A percentile compares a stretch with the other conserved stretches of the same genome.
phyloP scores from a whole-genome alignment of 2,113 vertebrate species.

The rabbit (Oryctolagus cuniculus) region DNA sequence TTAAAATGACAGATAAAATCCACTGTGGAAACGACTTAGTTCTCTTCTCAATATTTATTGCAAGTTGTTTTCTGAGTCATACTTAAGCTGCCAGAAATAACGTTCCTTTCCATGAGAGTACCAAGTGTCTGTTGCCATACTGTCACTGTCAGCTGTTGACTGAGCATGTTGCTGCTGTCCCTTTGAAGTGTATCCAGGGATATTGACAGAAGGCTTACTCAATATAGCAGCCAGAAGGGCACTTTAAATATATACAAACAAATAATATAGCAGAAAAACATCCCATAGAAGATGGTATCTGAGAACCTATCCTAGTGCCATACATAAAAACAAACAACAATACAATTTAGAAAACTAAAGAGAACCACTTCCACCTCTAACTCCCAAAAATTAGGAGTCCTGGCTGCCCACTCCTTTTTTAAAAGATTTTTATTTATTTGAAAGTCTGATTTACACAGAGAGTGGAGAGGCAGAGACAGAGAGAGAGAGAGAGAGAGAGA shows the following conservation, averaged over 20 bases:
- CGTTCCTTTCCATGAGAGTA: neutral
- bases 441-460: no score
- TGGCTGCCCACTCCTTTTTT: no score
- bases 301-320: neutral
- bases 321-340: neutral
- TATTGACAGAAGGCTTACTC: neutral
- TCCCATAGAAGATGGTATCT: neutral
- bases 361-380: neutral
- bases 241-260: neutral
- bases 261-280: neutral
- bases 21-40: neutral
- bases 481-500: no score
- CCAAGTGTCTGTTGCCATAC: neutral
- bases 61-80: neutral
- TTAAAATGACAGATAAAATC: neutral
- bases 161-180: neutral
- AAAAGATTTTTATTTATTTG: no score
- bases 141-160: neutral
- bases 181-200: neutral
- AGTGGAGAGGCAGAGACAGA: no score
- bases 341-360: neutral
- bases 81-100: neutral
- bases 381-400: neutral
- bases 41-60: neutral
- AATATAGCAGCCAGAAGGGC: neutral